Base-by-base conservation (phyloP, 1,140 invertebrate species). In the Drosophila bipectinata region DNA sequence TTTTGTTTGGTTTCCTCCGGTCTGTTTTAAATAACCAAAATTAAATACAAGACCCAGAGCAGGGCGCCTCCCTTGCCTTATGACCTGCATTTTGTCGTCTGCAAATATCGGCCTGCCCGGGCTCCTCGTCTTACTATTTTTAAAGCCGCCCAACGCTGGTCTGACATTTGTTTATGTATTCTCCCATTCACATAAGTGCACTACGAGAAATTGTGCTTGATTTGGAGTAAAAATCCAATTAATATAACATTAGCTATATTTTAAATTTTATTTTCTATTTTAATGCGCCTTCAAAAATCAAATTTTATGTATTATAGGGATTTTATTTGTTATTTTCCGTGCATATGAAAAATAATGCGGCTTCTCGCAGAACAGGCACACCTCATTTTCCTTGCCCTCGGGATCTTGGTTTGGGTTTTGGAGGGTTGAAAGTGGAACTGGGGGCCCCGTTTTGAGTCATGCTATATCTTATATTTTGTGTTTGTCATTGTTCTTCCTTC, bases 101-200 rank as follows among this genome's bases (percentile, higher is more conserved):
- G 51, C 51, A 51, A 44, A 24, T 62, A 21, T 21, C 47, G 72
- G 83, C 51, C 75, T 85, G 82, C 77, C 74, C 82, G 74, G 82
- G 78, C 60, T 71, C 77, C 52, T 39, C 21, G n/a, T 62, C 48
- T 63, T 41, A 76, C 83, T 88, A 88, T 88, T 88, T 88, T 78
- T 88, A 83, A 84, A 76, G 79, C 64, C 62, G 63, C 54, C 48
- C 47, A 76, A 34, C 34, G 48, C 56, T 63, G 21, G 12, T 56
- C 41, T 62, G 51, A 45, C 56, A 72, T 76, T 84, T 84, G 76
- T 67, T 87, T 77, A 73, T 81, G 51, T 30, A 58, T 56, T 64
- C 32, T 37, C 3, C 24, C 30, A 26, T 48, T 34, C 45, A 28
- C 45, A 18, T 0, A 28, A 30, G 28, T 48, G 14, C 41, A 44